Base-by-base conservation (phyloP, 2,797 vertebrate species). In the Hoplostethus atlanticus region DNA sequence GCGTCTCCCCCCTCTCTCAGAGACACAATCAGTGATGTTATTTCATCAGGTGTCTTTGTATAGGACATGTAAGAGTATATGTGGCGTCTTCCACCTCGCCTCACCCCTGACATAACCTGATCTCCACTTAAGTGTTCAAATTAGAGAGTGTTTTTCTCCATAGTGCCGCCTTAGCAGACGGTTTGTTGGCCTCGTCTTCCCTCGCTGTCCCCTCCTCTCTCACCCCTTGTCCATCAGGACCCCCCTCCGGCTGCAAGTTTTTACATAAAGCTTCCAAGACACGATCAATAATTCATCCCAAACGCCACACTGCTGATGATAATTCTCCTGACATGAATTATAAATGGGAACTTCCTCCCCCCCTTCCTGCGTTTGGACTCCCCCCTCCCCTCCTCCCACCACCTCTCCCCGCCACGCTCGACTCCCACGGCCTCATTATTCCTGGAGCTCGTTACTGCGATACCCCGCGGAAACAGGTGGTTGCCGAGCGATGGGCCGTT, bases 221-320 rank as follows among this genome's bases (percentile, higher is more conserved):
- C 83, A 76, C 38, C 36, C 64, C 76, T 76, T 84, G 87, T 92
- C 92, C 83, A 73, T 93, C 90, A 92, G 50, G 69, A 83, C 60
- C 58, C 71, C 83, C 71, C 52, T 1, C 21, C 1, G 46, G 71
- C 80, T 86, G 86, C 84, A 86, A 81, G 77, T 90, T 93, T 93
- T 93, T 90, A 92, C 91, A 91, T 87, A 89, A 90, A 91, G 84
- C 91, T 93, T 91, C 90, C 85, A 68, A 90, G 89, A 87, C 58
- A 8, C 30, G 47, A 94, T 95, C 87, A 93, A 95, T 95, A 94
- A 95, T 95, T 95, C 90, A 95, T 94, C 71, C 83, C 87, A 92
- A 93, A 92, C 85, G 88, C 89, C 91, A 92, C 88, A 79, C 89
- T 73, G 84, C 90, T 94, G 91, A 95, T 95, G 92, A 94, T 95